Evolutionary conservation across 2,888 invertebrate genomes (phyloP).

Genomic region (Xestoiulus laeticollis): DNA sequence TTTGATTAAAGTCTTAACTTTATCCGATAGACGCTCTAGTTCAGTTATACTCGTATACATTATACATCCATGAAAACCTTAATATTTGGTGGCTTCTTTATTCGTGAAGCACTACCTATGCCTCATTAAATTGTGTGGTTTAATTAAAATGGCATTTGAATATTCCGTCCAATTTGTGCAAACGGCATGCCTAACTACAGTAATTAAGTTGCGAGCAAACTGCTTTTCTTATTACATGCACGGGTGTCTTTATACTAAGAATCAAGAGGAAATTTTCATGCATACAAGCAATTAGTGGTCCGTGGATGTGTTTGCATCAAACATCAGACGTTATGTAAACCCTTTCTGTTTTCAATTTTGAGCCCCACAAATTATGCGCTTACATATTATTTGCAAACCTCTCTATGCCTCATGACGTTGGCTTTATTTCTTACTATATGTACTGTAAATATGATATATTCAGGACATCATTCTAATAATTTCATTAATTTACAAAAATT

Average conservation of each 20-base stretch:
- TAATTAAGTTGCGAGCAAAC: slow-evolving; percentile 44
- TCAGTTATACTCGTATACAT: background rate
- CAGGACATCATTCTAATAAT: no score
- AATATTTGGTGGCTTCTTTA: slow-evolving; percentile 9
- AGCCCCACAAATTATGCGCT: background rate
- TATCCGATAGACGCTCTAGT: background rate
- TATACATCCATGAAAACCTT: background rate
- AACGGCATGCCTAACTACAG: slow-evolving; percentile 30
- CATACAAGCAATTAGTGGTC: slow-evolving; percentile 6
- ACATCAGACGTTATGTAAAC: background rate
- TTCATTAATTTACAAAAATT: no score
- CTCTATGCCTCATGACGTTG: no score
- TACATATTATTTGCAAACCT: no score
- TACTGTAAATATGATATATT: no score
- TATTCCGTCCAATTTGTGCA: slow-evolving; percentile 45
- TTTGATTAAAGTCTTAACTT: background rate
- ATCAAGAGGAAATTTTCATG: background rate
- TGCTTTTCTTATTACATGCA: slow-evolving; percentile 34
- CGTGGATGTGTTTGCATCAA: background rate
- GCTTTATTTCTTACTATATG: no score
- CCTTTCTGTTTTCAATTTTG: background rate
- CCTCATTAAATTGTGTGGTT: slow-evolving; percentile 45
- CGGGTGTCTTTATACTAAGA: background rate
- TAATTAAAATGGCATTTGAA: slow-evolving; percentile 48
- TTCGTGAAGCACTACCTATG: background rate